Conservation (phyloP, 1,140 invertebrate genomes). For the Atopsyche davidsoni region DNA sequence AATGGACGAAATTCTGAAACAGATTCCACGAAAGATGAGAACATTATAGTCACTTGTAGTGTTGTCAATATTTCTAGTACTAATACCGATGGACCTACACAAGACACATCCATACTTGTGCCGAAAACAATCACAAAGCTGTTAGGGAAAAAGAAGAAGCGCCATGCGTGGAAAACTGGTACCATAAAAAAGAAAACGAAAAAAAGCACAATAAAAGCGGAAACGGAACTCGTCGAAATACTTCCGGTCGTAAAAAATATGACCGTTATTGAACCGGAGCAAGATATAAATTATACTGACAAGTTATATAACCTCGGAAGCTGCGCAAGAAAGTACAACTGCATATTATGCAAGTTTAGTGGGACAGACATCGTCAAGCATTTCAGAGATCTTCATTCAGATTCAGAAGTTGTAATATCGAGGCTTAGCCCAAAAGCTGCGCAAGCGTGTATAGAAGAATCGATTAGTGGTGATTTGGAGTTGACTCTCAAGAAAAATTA, state of each 20-base stretch:
- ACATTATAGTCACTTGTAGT: too few relatives aligned
- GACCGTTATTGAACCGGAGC: neutral
- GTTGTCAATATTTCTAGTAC: too few relatives aligned
- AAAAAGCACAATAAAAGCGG: too few relatives aligned
- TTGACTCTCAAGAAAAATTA: neutral
- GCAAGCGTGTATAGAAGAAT: slow-evolving; percentile 37
- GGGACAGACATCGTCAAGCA: slow-evolving; percentile 60
- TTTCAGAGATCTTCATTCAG: slow-evolving; percentile 56
- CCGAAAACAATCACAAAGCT: too few relatives aligned
- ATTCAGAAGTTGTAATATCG: slow-evolving; percentile 58
- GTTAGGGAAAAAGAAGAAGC: slow-evolving; percentile 15
- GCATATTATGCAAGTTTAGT: slow-evolving; percentile 50
- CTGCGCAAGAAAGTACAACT: too few relatives aligned
- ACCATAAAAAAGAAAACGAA: slow-evolving; percentile 8
- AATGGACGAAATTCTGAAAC: too few relatives aligned
- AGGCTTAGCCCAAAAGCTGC: slow-evolving; percentile 49
- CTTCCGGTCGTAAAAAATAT: neutral
- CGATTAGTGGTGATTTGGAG: slow-evolving; percentile 13
- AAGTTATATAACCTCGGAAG: too few relatives aligned
- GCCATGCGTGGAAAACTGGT: slow-evolving; percentile 9
- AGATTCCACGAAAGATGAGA: too few relatives aligned
- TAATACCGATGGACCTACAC: too few relatives aligned
- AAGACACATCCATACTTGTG: too few relatives aligned
- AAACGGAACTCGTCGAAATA: too few relatives aligned
- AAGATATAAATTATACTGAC: slow-evolving; percentile 1